phyloP scores from a whole-genome alignment of 2,888 invertebrate genomes.

The Cerastoderma edule region DNA sequence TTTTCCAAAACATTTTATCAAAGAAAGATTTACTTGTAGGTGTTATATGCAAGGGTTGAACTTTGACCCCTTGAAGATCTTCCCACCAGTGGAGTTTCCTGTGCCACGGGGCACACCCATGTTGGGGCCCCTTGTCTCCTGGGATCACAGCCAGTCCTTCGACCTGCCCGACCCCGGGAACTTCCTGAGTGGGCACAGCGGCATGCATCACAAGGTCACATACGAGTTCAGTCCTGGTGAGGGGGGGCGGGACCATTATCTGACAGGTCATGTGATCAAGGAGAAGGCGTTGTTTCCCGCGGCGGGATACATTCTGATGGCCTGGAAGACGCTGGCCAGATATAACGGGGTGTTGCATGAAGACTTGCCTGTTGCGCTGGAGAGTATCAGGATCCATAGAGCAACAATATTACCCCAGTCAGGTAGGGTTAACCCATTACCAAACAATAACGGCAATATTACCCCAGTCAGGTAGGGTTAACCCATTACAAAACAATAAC shows the following conservation, averaged over 20 bases:
- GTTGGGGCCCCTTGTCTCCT: constrained; percentile 91
- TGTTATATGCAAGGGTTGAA: constrained; percentile 92
- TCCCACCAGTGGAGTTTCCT: constrained; percentile 88
- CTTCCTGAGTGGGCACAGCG: constrained; percentile 67
- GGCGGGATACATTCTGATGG: constrained; percentile 87
- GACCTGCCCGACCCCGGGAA: constrained; percentile 81
- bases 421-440: too few relatives aligned
- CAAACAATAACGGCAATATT: too few relatives aligned
- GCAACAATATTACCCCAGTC: constrained; percentile 97
- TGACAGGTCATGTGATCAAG: constrained; percentile 91
- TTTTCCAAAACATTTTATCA: too few relatives aligned
- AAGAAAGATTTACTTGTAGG: too few relatives aligned
- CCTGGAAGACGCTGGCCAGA: constrained; percentile 85
- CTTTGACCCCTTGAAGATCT: constrained; percentile 90
- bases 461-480: too few relatives aligned
- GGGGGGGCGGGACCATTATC: constrained; percentile 69
- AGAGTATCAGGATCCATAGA: constrained; percentile 94
- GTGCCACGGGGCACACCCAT: constrained; percentile 94
- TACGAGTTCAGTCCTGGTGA: constrained; percentile 72
- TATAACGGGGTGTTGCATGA: constrained; percentile 84
- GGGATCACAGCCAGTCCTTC: constrained; percentile 96
- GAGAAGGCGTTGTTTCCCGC: constrained; percentile 95
- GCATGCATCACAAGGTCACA: constrained; percentile 63
- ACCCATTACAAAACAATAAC: too few relatives aligned
- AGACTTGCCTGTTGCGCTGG: constrained; percentile 93